Conservation (phyloP, 2,113 vertebrate species). For the Beaufortia kweichowensis region DNA sequence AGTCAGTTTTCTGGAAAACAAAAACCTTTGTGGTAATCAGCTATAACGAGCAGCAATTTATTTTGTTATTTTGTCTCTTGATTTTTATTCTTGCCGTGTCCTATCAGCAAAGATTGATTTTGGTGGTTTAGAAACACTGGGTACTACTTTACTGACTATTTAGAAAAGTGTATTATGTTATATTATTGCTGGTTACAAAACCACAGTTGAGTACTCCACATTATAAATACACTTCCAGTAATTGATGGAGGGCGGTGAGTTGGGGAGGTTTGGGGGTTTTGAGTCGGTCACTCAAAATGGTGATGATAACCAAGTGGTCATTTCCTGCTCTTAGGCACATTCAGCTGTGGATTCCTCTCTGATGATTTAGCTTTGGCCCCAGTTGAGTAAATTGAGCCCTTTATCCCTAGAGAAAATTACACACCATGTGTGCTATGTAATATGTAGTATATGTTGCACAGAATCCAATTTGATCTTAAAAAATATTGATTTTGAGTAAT, state of each 20-base stretch:
- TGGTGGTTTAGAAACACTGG: too few relatives aligned
- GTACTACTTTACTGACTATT: neutral
- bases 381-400: slow-evolving; percentile 34
- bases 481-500: slow-evolving; percentile 32
- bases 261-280: neutral
- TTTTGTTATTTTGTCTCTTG: too few relatives aligned
- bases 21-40: neutral
- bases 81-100: too few relatives aligned
- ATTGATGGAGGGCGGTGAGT: neutral
- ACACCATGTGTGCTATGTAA: slow-evolving; percentile 6
- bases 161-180: neutral
- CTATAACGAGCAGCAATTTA: neutral
- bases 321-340: slow-evolving; percentile 34
- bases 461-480: slow-evolving; percentile 28
- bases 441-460: slow-evolving; percentile 33
- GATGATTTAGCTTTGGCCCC: slow-evolving; percentile 44
- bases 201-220: neutral
- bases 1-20: neutral
- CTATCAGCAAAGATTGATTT: too few relatives aligned
- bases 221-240: neutral
- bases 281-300: slow-evolving; percentile 13
- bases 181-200: neutral
- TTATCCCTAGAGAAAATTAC: slow-evolving; percentile 31
- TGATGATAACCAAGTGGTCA: slow-evolving; percentile 49
- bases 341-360: slow-evolving; percentile 48